Base-by-base conservation (phyloP, 2,888 invertebrate species). In the Drosophila antonietae region DNA sequence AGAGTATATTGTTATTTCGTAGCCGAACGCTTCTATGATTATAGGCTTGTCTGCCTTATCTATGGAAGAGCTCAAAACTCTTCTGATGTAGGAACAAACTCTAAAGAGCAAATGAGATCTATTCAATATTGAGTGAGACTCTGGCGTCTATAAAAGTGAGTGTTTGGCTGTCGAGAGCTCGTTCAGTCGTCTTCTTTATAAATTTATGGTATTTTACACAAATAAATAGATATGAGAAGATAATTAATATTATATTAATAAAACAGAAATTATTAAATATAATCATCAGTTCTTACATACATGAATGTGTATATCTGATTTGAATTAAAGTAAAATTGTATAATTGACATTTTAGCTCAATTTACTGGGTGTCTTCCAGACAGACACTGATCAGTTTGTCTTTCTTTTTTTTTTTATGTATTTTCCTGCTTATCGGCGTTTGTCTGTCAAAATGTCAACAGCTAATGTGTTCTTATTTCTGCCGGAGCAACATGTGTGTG, bases 371-470 rank as follows among this genome's bases (percentile, higher is more conserved):
- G 23, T 37, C 20, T 23, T 5, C 15, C n/a, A 31, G 28, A 14
- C 12, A n/a, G 12, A 7, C 18, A 12, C 15, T 41, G 2, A 41
- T 23, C 39, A 18, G 12, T 41, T n/a, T 39, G 2, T 23, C 18
- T 39, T 47, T 15, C 23, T 23, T 4, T 23, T 15, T 2, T 39
- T 7, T 15, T 2, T 41, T n/a, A 2, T 65, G 41, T 51, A 23
- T 67, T 39, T 52, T 35, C 55, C 63, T 60, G 49, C 53, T 75
- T 80, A 72, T 68, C 77, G 69, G 37, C 47, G 61, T 47, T 62
- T 76, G 81, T 61, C 79, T 74, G 78, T 81, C 78, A 74, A 78
- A 61, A 64, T 73, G 81, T 79, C 81, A 81, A 79, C 78, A 78
- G 66, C 74, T 79, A 79, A 79, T 81, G 81, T 75, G 81, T 67